These are phyloP conservation scores for Aurelia aurita DNA, from an alignment of 30 jellyfish, hydroid and myxozoan genomes.

Conservation along the genomic window DNA sequence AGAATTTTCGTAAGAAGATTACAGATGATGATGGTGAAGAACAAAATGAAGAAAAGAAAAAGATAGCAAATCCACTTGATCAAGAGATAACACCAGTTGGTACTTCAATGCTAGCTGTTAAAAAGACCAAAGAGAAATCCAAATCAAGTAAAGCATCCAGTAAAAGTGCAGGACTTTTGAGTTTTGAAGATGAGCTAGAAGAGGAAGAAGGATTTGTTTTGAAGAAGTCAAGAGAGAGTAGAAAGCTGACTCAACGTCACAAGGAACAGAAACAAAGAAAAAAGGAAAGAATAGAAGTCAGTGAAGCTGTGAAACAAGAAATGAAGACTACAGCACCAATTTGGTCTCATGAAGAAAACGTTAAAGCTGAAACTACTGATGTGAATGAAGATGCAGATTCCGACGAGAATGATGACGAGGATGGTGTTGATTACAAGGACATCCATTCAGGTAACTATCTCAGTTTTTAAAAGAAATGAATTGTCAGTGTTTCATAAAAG, in stretches of 20 bases:
- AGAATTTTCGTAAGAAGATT: slow-evolving; percentile 86
- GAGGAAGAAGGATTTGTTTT: slow-evolving; percentile 87
- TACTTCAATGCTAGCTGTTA: background rate
- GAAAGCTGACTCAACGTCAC: slow-evolving; percentile 60
- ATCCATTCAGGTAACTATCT: slow-evolving; percentile 67
- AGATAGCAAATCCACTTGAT: background rate
- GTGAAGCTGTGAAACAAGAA: background rate
- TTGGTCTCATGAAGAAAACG: background rate
- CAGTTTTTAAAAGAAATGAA: too few species aligned
- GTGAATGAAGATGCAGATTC: slow-evolving; percentile 19
- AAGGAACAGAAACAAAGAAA: slow-evolving; percentile 80
- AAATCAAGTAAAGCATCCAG: slow-evolving; percentile 34
- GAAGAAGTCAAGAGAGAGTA: slow-evolving; percentile 88
- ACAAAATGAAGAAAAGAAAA: slow-evolving; percentile 28
- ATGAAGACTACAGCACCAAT: background rate
- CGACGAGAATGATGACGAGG: slow-evolving; percentile 25
- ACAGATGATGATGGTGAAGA: slow-evolving; percentile 82
- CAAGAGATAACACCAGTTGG: background rate
- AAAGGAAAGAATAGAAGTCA: slow-evolving; percentile 28
- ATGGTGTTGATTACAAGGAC: slow-evolving; percentile 34
- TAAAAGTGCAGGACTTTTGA: slow-evolving; percentile 66
- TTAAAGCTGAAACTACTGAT: background rate
- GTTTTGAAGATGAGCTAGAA: slow-evolving; percentile 92
- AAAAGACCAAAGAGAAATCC: slow-evolving; percentile 41
- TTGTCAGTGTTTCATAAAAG: too few species aligned